phyloP scores from a whole-genome alignment of 2,113 vertebrate genomes.

The Propithecus coquereli region DNA sequence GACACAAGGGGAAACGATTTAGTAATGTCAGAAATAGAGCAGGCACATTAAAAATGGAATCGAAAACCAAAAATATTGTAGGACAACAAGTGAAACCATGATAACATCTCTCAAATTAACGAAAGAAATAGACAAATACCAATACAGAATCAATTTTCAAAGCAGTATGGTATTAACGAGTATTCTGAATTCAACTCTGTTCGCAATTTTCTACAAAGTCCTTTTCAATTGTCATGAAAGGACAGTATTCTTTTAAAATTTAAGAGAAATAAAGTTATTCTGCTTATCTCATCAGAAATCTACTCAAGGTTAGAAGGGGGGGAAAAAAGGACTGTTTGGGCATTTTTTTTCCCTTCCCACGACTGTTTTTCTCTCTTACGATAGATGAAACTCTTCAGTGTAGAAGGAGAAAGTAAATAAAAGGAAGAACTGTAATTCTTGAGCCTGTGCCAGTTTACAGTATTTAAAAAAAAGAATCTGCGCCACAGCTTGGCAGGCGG shows the following conservation, averaged over 20 bases:
- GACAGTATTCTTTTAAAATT: not conserved
- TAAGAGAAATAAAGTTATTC: constrained; percentile 7
- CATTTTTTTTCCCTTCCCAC: not conserved
- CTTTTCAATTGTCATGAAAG: not conserved
- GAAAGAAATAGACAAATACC: not conserved
- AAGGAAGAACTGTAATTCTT: constrained; percentile 87
- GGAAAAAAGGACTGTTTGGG: not conserved
- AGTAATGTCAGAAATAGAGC: not conserved
- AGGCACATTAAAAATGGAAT: constrained; percentile 44
- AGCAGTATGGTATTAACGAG: constrained; percentile 51
- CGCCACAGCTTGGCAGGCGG: constrained; percentile 85
- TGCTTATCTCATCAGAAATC: not conserved
- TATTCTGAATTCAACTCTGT: constrained; percentile 39
- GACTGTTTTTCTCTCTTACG: constrained; percentile 66
- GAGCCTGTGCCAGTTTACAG: constrained; percentile 90
- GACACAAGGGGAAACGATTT: not conserved
- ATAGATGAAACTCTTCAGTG: constrained; percentile 79
- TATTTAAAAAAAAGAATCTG: constrained; percentile 88
- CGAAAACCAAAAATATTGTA: constrained; percentile 54
- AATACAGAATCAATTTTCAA: constrained; percentile 43
- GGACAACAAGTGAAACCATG: not conserved
- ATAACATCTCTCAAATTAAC: not conserved
- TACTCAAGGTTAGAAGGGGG: not conserved
- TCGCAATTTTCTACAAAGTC: constrained; percentile 56
- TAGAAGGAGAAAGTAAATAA: constrained; percentile 87